A percentile compares a stretch with the other conserved stretches of the same genome.
These are phyloP conservation scores for Centrocercus urophasianus DNA, from an alignment of 2,113 vertebrate species.

Conservation along the genomic window DNA sequence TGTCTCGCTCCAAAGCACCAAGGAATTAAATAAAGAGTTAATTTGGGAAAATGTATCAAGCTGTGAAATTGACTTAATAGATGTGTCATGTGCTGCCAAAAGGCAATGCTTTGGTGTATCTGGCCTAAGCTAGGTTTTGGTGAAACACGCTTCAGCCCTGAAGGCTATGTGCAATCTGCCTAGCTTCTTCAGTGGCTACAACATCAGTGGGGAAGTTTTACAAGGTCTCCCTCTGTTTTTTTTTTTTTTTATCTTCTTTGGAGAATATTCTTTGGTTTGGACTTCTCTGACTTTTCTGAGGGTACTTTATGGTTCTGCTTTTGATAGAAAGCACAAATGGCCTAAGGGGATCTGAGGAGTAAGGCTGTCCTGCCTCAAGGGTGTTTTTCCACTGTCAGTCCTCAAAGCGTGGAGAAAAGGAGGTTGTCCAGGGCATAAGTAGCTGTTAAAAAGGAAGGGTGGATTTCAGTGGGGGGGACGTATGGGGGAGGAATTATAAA, in stretches of 20 bases:
- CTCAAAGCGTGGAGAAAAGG: not conserved
- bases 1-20: accelerated
- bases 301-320: not conserved
- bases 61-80: not conserved
- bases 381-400: not conserved
- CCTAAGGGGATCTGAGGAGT: not conserved
- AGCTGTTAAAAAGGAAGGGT: constrained; percentile 36
- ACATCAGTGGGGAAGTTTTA: not conserved
- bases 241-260: not conserved
- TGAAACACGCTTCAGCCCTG: not conserved
- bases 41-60: not conserved
- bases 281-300: not conserved
- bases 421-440: not conserved
- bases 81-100: not conserved
- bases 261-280: not conserved
- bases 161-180: not conserved
- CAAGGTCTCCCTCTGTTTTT: not conserved
- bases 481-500: constrained; percentile 6
- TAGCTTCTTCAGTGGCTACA: not conserved
- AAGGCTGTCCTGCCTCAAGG: not conserved
- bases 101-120: not conserved
- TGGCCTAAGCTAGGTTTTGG: not conserved
- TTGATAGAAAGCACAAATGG: not conserved
- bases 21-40: not conserved
- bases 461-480: not conserved